Conservation (phyloP, 2,888 invertebrate genomes). For the Zaprionus bogoriensis region DNA sequence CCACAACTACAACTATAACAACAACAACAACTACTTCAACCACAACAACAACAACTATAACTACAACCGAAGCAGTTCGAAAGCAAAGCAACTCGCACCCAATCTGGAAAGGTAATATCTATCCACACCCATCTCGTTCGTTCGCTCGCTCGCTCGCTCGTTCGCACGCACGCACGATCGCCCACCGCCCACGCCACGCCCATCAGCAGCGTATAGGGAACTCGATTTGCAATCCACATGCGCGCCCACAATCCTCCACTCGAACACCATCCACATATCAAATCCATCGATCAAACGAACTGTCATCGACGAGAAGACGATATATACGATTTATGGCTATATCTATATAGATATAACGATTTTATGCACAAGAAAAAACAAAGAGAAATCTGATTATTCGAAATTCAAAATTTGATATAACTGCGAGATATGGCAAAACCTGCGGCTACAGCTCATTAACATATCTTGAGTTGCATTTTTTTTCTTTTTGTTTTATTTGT, state of each 20-base stretch:
- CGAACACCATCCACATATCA: slow-evolving; percentile 22
- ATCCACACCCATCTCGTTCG: slow-evolving; percentile 37
- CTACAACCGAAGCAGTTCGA: slow-evolving; percentile 56
- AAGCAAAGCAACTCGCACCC: slow-evolving; percentile 71
- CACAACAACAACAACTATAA: slow-evolving; percentile 16
- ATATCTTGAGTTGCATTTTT: slow-evolving; percentile 36
- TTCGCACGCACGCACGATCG: slow-evolving; percentile 36
- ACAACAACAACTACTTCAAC: slow-evolving; percentile 34
- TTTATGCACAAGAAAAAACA: slow-evolving; percentile 18
- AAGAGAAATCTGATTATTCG: slow-evolving; percentile 34
- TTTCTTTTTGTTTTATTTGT: too few species aligned
- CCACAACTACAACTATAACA: slow-evolving; percentile 28
- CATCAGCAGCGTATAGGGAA: slow-evolving; percentile 64
- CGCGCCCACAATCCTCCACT: not conserved
- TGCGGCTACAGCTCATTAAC: slow-evolving; percentile 6
- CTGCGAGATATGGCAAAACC: slow-evolving; percentile 13
- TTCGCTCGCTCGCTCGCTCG: slow-evolving; percentile 27
- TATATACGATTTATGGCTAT: too few species aligned
- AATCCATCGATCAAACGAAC: slow-evolving; percentile 32
- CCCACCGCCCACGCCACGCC: slow-evolving; percentile 33
- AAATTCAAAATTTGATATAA: slow-evolving; percentile 52
- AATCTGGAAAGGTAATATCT: slow-evolving; percentile 74
- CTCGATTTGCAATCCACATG: slow-evolving; percentile 23
- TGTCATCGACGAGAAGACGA: slow-evolving; percentile 9
- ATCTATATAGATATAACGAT: not conserved